Percentiles rank a stretch among this genome's conserved stretches.
phyloP scores from a whole-genome alignment of 2,797 vertebrate genomes.

The Eurystomus glaucurus region DNA sequence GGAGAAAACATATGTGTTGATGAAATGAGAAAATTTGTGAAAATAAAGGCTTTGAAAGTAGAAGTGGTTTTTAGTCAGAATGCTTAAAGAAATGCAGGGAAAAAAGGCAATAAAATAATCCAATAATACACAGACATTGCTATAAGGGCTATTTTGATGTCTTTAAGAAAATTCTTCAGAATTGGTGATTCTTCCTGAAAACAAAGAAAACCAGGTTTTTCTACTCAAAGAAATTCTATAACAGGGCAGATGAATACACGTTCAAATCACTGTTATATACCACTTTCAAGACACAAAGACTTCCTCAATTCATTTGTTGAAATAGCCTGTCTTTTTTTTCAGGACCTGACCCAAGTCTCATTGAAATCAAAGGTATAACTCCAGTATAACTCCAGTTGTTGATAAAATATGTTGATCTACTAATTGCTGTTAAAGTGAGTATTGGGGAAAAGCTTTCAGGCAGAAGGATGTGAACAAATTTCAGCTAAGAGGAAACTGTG shows the following conservation, averaged over 20 bases:
- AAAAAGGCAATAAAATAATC: background rate
- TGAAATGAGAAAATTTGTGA: background rate
- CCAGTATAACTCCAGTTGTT: background rate
- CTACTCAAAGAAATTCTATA: background rate
- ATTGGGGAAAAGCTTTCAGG: background rate
- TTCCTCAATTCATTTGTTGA: background rate
- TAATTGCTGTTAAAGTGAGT: background rate
- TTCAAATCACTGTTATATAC: background rate
- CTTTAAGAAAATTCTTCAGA: background rate
- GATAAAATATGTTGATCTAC: background rate
- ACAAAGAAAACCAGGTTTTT: background rate
- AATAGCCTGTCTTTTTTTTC: background rate
- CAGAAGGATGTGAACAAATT: background rate
- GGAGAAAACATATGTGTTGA: background rate
- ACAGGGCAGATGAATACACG: background rate
- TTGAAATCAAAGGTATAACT: background rate
- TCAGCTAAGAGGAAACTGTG: background rate
- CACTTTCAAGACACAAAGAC: background rate
- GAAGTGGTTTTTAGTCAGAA: background rate
- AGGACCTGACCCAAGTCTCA: background rate
- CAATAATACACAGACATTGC: fast-evolving
- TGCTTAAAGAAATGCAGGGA: background rate
- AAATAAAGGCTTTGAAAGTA: background rate
- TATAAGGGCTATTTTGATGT: background rate
- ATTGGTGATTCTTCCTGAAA: background rate